Evolutionary conservation across 2,888 invertebrate genomes (phyloP).

Genomic region (Maniola hyperantus): DNA sequence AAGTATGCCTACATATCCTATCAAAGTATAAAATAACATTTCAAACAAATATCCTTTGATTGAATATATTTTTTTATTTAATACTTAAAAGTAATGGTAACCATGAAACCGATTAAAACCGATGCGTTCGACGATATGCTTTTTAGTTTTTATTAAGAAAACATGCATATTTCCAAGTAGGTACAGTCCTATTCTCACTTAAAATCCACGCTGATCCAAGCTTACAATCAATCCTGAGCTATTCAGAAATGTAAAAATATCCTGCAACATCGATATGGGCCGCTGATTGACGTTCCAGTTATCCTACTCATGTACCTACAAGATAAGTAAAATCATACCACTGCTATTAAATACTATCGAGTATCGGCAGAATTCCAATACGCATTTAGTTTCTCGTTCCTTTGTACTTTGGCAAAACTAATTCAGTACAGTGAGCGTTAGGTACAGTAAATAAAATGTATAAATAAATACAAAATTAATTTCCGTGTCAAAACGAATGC

Average conservation of each 20-base stretch:
- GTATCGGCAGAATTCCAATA: constrained; percentile 26
- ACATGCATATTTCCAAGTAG: constrained; percentile 33
- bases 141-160: constrained; percentile 29
- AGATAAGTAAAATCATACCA: constrained; percentile 32
- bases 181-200: constrained; percentile 4
- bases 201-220: constrained; percentile 16
- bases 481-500: constrained; percentile 26
- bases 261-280: constrained; percentile 27
- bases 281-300: constrained; percentile 18
- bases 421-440: background rate
- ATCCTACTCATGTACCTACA: constrained; percentile 28
- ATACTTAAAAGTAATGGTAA: constrained; percentile 78
- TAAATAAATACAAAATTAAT: constrained; percentile 1
- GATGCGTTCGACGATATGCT: constrained; percentile 42
- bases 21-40: constrained; percentile 51
- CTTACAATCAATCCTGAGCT: constrained; percentile 26
- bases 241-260: constrained; percentile 30
- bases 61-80: constrained; percentile 63
- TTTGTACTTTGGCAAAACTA: constrained; percentile 2
- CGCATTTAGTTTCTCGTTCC: constrained; percentile 19
- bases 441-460: background rate
- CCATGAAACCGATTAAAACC: constrained; percentile 53
- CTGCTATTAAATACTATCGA: constrained; percentile 23
- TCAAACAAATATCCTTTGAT: constrained; percentile 60
- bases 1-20: constrained; percentile 52